Conservation (phyloP, 2,797 vertebrate species). For the Manis pentadactyla region DNA sequence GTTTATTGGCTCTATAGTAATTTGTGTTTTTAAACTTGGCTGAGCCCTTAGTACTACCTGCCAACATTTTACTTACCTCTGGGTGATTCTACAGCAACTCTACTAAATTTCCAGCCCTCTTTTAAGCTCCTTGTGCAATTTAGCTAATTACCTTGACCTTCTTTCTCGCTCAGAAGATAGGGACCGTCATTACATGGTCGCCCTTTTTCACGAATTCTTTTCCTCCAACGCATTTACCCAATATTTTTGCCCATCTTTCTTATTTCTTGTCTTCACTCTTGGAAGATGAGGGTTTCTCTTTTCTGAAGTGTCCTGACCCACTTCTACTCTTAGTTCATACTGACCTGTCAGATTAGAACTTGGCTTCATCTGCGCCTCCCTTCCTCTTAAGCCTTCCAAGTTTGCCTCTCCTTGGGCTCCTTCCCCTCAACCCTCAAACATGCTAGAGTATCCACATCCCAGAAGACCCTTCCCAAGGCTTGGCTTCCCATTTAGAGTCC, state of each 20-base stretch:
- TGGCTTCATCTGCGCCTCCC: not conserved
- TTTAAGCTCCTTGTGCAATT: not conserved
- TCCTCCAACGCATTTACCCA: not conserved
- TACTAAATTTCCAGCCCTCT: not conserved
- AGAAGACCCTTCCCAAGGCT: not conserved
- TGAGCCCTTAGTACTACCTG: not conserved
- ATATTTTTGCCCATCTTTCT: not conserved
- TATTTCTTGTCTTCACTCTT: not conserved
- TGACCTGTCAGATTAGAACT: not conserved
- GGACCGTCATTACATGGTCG: not conserved
- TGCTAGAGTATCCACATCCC: not conserved
- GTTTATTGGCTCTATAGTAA: not conserved
- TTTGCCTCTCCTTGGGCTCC: not conserved
- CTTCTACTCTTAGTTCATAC: not conserved
- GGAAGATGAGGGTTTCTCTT: not conserved
- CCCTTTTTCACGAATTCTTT: not conserved
- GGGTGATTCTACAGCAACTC: not conserved
- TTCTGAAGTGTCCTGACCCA: not conserved
- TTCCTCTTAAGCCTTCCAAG: not conserved
- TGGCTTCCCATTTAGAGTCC: not conserved
- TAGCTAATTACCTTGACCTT: not conserved
- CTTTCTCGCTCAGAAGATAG: conserved; percentile 3
- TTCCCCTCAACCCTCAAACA: not conserved
- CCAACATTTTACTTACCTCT: not conserved
- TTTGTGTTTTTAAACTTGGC: conserved; percentile 7